Evolutionary conservation across 2,113 vertebrate species (phyloP).

Genomic region (Caranx ignobilis): DNA sequence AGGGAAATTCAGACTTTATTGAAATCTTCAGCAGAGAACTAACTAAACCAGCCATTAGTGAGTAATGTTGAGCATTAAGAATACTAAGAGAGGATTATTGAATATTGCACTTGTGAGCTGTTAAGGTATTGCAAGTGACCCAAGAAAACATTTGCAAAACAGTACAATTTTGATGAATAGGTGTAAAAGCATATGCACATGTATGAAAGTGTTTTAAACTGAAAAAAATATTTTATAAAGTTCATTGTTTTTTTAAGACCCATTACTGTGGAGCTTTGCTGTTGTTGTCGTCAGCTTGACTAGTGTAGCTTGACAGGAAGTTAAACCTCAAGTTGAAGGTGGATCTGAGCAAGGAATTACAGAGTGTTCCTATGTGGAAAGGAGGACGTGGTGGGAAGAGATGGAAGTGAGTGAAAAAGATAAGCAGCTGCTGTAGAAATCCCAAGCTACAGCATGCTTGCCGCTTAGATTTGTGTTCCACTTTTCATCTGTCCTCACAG

Average conservation of each 20-base stretch:
- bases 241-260: no score
- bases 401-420: constrained; percentile 22
- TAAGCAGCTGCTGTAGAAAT: constrained; percentile 6
- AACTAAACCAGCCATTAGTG: not conserved
- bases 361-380: not conserved
- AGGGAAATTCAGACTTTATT: not conserved
- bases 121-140: no score
- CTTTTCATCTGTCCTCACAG: constrained; percentile 1
- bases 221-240: no score
- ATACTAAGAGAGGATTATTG: not conserved
- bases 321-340: not conserved
- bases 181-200: no score
- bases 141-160: no score
- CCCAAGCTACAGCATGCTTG: not conserved
- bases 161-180: no score
- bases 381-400: not conserved
- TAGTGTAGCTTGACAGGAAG: not conserved
- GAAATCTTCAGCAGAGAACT: not conserved
- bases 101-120: not conserved
- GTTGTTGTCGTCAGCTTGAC: no score
- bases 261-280: no score
- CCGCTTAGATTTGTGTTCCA: not conserved
- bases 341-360: constrained; percentile 4
- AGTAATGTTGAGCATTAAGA: not conserved
- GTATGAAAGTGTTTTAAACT: no score